Evolutionary conservation across 2,888 invertebrate species (phyloP), one percentile per base, ranked within the genome.

Genomic region (Euclidia mi): DNA sequence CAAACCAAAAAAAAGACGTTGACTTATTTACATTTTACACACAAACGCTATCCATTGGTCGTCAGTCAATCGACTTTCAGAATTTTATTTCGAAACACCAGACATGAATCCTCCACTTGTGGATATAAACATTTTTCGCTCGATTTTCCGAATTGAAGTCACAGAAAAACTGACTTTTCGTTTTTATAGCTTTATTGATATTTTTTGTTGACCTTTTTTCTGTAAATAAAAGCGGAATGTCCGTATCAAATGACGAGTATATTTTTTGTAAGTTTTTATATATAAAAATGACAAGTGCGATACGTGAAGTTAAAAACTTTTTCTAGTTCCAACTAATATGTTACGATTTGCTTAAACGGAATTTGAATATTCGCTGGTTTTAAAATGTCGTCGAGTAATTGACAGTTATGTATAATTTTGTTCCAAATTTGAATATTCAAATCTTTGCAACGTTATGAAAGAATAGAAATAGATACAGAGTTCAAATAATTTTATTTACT

Each of bases 11-110:
- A 74, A 67, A 65, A 69, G 56, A 56, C 41, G 56, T 57, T 71
- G 73, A 75, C 76, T 73, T 75, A 73, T 73, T 73, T 73, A 75
- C 73, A 73, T 73, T 75, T 73, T 73, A 73, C 73, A 73, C 57
- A 71, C 65, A 71, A 73, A 73, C 69, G 72, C 73, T 73, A 73
- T 73, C 72, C 69, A 71, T 63, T 73, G 73, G 59, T 75, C 76
- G 72, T 72, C 73, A 75, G 63, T 73, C 73, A 73, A 73, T 75
- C 72, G 72, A 69, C 69, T 63, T 65, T 56, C 69, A 50, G 56
- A 65, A 69, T 73, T 73, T 71, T 75, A 75, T 73, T 75, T 65
- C 63, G 37, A 53, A 52, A 69, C 44, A 59, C 42, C 56, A 71
- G 72, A 75, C 72, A 74, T 74, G 75, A 67, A 71, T 74, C 64